phyloP scores from a whole-genome alignment of 2,113 vertebrate species.

The Nyctibius bracteatus region DNA sequence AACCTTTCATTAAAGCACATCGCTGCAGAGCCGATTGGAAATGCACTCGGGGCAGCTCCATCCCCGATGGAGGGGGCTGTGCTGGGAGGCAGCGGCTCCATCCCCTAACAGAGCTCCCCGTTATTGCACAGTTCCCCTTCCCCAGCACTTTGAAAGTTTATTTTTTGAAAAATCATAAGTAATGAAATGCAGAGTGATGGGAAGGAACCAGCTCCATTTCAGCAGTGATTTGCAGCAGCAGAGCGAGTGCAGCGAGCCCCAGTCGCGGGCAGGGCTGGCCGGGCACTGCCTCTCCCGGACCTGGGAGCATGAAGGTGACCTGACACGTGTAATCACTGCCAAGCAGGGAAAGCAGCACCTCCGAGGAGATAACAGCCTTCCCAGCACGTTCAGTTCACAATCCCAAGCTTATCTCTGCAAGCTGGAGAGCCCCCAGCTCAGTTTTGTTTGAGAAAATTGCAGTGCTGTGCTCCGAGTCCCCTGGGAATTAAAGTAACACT shows the following conservation, averaged over 20 bases:
- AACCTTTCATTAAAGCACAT: background rate
- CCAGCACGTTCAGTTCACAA: background rate
- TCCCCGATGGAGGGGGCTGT: background rate
- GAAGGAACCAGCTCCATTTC: rapidly evolving
- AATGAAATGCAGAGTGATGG: background rate
- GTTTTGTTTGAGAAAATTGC: background rate
- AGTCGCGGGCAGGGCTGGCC: background rate
- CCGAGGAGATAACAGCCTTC: background rate
- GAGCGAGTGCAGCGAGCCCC: background rate
- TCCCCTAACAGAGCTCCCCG: background rate
- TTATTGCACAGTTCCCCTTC: rapidly evolving
- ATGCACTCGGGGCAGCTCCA: background rate
- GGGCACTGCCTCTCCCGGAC: background rate
- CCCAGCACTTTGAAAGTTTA: background rate
- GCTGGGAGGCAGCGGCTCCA: background rate
- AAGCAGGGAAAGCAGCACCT: background rate
- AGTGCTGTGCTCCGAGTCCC: rapidly evolving
- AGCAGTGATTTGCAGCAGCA: background rate
- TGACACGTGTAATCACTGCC: no score
- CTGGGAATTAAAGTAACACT: background rate
- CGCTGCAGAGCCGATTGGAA: rapidly evolving
- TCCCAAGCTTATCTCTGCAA: background rate
- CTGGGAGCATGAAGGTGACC: background rate
- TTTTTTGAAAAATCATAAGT: background rate
- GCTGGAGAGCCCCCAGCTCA: background rate